A percentile compares a stretch with the other conserved stretches of the same genome.
These are phyloP conservation scores for Stenurella melanura DNA, from an alignment of 2,888 invertebrate species.

Conservation along the genomic window DNA sequence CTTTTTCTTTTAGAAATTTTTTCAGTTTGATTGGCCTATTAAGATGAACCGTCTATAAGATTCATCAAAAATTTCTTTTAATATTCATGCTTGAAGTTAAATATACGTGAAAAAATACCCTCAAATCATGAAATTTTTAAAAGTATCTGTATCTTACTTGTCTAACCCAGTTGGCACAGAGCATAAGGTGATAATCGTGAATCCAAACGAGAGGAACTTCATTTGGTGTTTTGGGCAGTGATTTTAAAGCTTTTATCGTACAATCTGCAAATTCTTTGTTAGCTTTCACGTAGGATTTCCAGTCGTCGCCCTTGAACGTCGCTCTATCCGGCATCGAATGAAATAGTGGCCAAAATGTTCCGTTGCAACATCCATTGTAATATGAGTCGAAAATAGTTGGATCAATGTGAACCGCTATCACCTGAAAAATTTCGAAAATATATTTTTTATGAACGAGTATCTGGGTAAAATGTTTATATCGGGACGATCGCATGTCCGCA, in stretches of 20 bases:
- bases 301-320: constrained; percentile 87
- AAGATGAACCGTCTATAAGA: too few species aligned
- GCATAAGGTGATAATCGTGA: constrained; percentile 95
- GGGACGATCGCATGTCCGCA: too few species aligned
- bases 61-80: too few species aligned
- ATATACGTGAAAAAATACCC: neutral
- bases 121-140: neutral
- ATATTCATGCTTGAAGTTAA: too few species aligned
- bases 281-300: constrained; percentile 86
- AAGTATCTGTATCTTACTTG: constrained; percentile 75
- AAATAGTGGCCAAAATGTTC: constrained; percentile 93
- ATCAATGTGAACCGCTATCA: constrained; percentile 87
- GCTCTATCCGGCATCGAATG: constrained; percentile 95
- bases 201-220: constrained; percentile 90
- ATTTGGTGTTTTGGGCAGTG: constrained; percentile 73
- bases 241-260: constrained; percentile 81
- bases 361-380: constrained; percentile 95
- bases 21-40: too few species aligned
- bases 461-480: too few species aligned
- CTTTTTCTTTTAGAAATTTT: too few species aligned
- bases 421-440: constrained; percentile 75
- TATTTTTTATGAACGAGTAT: neutral
- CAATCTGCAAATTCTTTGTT: constrained; percentile 90
- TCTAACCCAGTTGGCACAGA: constrained; percentile 93
- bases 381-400: constrained; percentile 87